Base-by-base conservation (phyloP, 2,888 invertebrate genomes). In the Leptinotarsa rubiginosa region DNA sequence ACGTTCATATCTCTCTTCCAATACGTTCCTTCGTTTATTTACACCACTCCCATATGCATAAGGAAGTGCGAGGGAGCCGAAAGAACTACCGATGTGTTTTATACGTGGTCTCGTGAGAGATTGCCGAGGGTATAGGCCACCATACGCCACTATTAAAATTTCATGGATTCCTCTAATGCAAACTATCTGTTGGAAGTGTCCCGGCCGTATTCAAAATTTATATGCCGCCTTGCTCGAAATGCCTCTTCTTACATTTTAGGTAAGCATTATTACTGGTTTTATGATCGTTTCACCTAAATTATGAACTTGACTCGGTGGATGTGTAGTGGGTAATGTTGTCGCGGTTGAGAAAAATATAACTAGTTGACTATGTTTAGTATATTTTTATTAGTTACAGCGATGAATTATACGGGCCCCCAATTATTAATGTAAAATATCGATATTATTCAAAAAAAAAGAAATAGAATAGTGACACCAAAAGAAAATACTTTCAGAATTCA, bases 131-230 rank as follows among this genome's bases (percentile, higher is more conserved):
- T 77, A 80, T 78, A 78, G 77, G 78, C 77, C 74, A 78, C 74
- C 74, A 75, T 73, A 77, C 74, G 73, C 74, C 78, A 75, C 79
- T 81, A 81, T 83, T 81, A 83, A 83, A 83, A 80, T 83, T 83
- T 83, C 83, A 82, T 80, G 78, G 77, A 78, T 78, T 77, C 69
- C 79, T 81, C 81, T 82, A 83, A 82, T 80, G 83, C 79, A 81
- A 81, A 81, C 81, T 82, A 82, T 82, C 78, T 77, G 77, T 77
- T 77, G 77, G 80, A 82, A 80, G 80, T 77, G 79, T 81, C 81
- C 81, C 81, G 73, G 75, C 71, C 77, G 77, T 81, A 79, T 80
- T 80, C 81, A 82, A 81, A 80, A 80, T 83, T 81, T 81, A 81
- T 81, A 18, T 13, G 59, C 47, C 69, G 69, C 75, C 68, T 62